A percentile compares a stretch with the other conserved stretches of the same genome.
These are phyloP conservation scores for Raja brachyura DNA, from an alignment of 2,113 vertebrate genomes.

Conservation along the genomic window DNA sequence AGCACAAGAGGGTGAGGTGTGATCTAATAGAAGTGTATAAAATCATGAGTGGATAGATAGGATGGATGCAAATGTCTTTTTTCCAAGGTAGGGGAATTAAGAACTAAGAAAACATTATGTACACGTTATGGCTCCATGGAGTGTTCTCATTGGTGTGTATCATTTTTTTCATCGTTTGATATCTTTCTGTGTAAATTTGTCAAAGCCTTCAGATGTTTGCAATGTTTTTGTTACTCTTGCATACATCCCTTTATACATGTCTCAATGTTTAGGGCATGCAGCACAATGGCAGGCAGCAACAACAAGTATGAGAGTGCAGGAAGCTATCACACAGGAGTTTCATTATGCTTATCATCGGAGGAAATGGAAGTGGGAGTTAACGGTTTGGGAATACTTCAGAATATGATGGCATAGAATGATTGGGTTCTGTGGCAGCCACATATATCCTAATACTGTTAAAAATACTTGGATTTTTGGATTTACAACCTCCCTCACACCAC, in stretches of 20 bases:
- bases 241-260: neutral
- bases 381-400: neutral
- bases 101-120: no score
- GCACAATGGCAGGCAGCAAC: neutral
- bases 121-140: neutral
- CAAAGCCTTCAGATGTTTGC: neutral
- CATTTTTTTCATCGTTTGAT: neutral
- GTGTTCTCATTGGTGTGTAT: neutral
- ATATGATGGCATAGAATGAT: neutral
- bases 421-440: neutral
- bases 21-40: no score
- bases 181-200: neutral
- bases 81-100: no score
- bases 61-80: no score
- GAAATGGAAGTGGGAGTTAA: neutral
- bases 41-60: no score
- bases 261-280: neutral
- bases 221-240: neutral
- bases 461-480: neutral
- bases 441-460: neutral
- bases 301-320: neutral
- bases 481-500: neutral
- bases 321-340: neutral
- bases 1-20: no score
- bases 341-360: neutral